Conservation (phyloP, 1,140 invertebrate species). For the Trichogramma pretiosum region DNA sequence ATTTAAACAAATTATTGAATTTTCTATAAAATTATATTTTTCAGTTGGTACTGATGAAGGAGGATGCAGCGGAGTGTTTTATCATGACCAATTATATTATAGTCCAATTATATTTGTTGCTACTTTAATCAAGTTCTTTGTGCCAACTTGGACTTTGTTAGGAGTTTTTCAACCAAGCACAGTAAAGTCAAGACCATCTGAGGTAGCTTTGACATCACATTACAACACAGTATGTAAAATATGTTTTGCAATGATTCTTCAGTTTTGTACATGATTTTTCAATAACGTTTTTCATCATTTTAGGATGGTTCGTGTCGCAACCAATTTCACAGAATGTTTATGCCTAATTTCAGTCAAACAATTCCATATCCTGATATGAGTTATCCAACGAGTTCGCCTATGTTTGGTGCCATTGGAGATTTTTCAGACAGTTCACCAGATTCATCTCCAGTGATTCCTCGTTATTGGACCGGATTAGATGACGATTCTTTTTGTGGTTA, state of each 20-base stretch:
- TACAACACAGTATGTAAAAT: conserved; percentile 27
- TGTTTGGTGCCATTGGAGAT: conserved; percentile 28
- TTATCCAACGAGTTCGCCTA: conserved; percentile 26
- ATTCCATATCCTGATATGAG: conserved; percentile 24
- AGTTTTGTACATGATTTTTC: neutral
- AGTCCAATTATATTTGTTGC: conserved; percentile 41
- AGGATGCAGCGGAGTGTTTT: conserved; percentile 50
- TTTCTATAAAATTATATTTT: conserved; percentile 19
- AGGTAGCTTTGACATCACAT: conserved; percentile 33
- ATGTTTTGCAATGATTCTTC: neutral
- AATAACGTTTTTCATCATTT: conserved; percentile 2
- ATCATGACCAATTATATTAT: conserved; percentile 44
- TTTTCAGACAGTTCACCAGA: conserved; percentile 33
- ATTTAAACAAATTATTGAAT: conserved; percentile 6
- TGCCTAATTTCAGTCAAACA: conserved; percentile 19
- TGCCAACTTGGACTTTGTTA: conserved; percentile 48
- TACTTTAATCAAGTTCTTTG: conserved; percentile 43
- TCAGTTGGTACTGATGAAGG: conserved; percentile 43
- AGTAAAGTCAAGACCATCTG: conserved; percentile 31
- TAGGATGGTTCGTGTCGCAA: conserved; percentile 29
- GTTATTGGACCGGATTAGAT: conserved; percentile 22
- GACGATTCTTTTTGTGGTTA: conserved; percentile 21
- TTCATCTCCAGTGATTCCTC: conserved; percentile 25
- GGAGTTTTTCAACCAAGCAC: conserved; percentile 44
- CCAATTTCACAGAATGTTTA: conserved; percentile 29